Evolutionary conservation across 2,113 vertebrate species (phyloP).

Genomic region (Microcebus jonahi): DNA sequence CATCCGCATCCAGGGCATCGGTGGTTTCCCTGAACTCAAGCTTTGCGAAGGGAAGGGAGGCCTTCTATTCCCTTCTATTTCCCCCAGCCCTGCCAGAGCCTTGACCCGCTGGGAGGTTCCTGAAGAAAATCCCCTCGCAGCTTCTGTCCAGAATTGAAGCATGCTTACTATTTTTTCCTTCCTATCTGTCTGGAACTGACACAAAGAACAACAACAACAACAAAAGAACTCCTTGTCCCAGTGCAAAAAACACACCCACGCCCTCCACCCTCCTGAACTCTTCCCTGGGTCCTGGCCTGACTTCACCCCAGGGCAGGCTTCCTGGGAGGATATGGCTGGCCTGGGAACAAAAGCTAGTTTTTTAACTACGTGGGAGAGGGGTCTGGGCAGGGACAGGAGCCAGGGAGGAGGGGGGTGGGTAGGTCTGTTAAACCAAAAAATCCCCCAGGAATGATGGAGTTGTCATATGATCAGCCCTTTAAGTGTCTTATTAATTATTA

Average conservation of each 20-base stretch:
- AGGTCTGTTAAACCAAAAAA: background rate
- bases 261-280: slow-evolving; percentile 33
- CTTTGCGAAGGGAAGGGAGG: background rate
- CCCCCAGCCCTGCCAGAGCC: background rate
- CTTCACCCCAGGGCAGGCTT: background rate
- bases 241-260: slow-evolving; percentile 49
- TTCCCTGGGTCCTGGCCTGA: slow-evolving; percentile 56
- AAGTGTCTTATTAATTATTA: background rate
- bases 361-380: background rate
- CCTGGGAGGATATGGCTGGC: slow-evolving; percentile 15
- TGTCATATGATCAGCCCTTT: background rate
- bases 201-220: background rate
- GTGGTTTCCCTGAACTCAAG: background rate
- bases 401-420: background rate
- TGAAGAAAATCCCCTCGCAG: background rate
- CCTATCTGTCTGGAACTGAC: slow-evolving; percentile 71
- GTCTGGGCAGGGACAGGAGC: background rate
- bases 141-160: background rate
- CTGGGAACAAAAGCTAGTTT: slow-evolving; percentile 52
- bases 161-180: slow-evolving; percentile 67
- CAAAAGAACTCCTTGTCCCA: slow-evolving; percentile 68
- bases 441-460: background rate
- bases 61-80: background rate
- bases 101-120: background rate
- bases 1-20: no score